These are phyloP conservation scores for Vultur gryphus DNA, from an alignment of 2,797 vertebrate genomes.

Conservation along the genomic window DNA sequence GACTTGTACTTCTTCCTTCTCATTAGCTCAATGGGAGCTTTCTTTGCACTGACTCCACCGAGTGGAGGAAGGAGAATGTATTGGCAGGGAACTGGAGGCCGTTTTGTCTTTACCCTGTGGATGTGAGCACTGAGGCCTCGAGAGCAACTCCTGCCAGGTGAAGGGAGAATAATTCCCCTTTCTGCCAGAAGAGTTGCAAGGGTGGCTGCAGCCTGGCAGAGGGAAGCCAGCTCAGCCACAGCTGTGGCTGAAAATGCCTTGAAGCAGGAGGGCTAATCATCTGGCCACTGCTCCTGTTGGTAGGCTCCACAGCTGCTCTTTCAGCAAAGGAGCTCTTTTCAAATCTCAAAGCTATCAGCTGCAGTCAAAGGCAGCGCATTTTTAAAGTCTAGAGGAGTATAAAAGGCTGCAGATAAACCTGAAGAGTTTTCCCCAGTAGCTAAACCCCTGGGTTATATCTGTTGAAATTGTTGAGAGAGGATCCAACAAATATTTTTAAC, in stretches of 20 bases:
- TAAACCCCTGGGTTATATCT: background rate
- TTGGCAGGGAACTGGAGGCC: background rate
- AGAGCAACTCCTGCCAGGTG: background rate
- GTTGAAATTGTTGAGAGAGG: background rate
- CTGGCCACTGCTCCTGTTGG: background rate
- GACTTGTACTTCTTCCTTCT: background rate
- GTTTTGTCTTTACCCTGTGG: background rate
- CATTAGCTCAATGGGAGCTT: background rate
- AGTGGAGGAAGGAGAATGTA: background rate
- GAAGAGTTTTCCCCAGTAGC: background rate
- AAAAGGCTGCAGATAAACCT: background rate
- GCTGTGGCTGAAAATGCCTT: background rate
- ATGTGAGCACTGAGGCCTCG: background rate
- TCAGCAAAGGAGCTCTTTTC: background rate
- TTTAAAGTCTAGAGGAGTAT: background rate
- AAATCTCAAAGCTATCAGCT: background rate
- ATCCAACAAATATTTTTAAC: background rate
- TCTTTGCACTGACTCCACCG: background rate
- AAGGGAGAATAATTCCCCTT: background rate
- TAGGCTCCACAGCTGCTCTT: background rate
- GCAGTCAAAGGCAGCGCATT: background rate
- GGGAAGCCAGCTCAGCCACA: background rate
- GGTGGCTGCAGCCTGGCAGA: background rate
- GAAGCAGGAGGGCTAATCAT: background rate
- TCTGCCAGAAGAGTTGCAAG: background rate